Base-by-base conservation (phyloP, 2,797 vertebrate genomes). In the Lithobates pipiens region DNA sequence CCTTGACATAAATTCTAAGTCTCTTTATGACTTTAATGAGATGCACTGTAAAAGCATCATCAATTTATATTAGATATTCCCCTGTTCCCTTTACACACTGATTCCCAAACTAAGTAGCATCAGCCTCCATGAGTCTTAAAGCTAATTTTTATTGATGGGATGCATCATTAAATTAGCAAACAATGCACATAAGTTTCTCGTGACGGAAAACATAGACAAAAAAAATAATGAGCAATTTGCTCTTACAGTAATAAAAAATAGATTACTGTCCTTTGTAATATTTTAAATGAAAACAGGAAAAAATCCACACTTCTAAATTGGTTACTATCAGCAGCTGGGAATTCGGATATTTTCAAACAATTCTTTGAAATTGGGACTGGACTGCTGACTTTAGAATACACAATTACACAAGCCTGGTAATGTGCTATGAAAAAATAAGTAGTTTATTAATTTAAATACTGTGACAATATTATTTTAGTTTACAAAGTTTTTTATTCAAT, bases 21-120 rank as follows among this genome's bases (percentile, higher is more conserved):
- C 89, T 92, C 84, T 93, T 93, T 92, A 90, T 89, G 69, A 91
- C 78, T 94, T 90, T 92, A 94, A 94, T 91, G 89, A 93, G 91
- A 92, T 89, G 42, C 71, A 88, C 88, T 91, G 90, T 92, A 91
- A 93, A 94, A 90, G 50, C 85, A 88, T 91, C 83, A 93, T 93
- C 88, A 94, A 87, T 93, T 94, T 91, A 88, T 92, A 93, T 89
- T 93, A 91, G 86, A 88, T 89, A 91, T 86, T 92, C 88, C 86
- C 85, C 29, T 87, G 72, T 76, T 91, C 86, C 86, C 88, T 93
- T 91, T 91, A 91, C 73, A 91, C 73, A 83, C 83, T 88, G 89
- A 91, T 92, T 92, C 74, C 79, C 88, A 89, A 90, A 89, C 82
- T 90, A 87, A 90, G 85, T 83, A 92, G 34, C 88, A 89, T 89